Percentiles rank a stretch among this genome's conserved stretches.
Evolutionary conservation across 2,888 invertebrate genomes (phyloP).

Genomic region (Caenorhabditis parvicauda): DNA sequence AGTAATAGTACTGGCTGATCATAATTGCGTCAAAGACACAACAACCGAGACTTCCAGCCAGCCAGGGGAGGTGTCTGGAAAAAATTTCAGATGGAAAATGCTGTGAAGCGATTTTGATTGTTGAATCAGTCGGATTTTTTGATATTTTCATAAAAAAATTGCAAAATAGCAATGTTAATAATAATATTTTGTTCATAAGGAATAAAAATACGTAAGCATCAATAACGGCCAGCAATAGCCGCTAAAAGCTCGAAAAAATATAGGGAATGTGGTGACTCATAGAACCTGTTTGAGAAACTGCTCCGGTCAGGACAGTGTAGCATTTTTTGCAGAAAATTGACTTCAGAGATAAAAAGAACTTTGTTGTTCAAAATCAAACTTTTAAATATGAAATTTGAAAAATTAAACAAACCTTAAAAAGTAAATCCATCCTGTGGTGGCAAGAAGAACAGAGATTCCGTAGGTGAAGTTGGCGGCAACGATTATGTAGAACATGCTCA

Average conservation of each 20-base stretch:
- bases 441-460: slow-evolving; percentile 63
- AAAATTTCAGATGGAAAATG: no score
- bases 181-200: neutral
- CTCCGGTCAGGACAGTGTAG: no score
- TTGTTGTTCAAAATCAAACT: no score
- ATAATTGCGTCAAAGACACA: slow-evolving; percentile 64
- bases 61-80: slow-evolving; percentile 65
- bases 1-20: slow-evolving; percentile 61
- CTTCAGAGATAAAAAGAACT: no score
- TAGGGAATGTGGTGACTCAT: no score
- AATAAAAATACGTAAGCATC: no score
- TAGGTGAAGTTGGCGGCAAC: slow-evolving; percentile 62
- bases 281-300: no score
- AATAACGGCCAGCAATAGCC: neutral
- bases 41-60: slow-evolving; percentile 65
- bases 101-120: no score
- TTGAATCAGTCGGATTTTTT: neutral
- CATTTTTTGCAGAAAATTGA: no score
- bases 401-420: slow-evolving; percentile 37
- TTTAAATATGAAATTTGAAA: no score
- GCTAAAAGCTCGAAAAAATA: neutral
- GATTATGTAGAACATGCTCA: slow-evolving; percentile 62
- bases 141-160: neutral
- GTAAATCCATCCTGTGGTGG: slow-evolving; percentile 58
- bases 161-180: neutral